These are phyloP conservation scores for Hesperia comma DNA, from an alignment of 2,888 invertebrate genomes.

Conservation along the genomic window DNA sequence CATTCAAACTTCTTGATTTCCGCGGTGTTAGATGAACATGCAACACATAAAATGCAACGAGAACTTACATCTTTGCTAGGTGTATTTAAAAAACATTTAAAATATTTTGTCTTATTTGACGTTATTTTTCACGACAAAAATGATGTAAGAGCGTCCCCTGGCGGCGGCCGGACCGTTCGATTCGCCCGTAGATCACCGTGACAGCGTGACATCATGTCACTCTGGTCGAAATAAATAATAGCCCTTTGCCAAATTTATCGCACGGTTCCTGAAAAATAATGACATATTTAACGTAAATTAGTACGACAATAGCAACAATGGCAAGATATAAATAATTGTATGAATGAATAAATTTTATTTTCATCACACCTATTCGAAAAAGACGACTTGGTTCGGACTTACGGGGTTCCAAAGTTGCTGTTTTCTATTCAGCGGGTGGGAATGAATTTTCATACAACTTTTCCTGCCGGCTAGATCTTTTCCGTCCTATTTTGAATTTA, in stretches of 20 bases:
- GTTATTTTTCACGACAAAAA: constrained; percentile 24
- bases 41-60: too few species aligned
- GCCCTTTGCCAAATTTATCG: constrained; percentile 30
- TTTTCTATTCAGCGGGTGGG: too few species aligned
- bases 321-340: not conserved
- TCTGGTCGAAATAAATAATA: constrained; percentile 34
- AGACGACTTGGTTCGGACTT: too few species aligned
- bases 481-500: too few species aligned
- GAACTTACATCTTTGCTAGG: not conserved
- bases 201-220: constrained; percentile 32
- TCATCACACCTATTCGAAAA: too few species aligned
- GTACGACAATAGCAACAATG: constrained; percentile 8
- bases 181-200: constrained; percentile 36
- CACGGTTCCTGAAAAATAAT: constrained; percentile 26
- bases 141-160: constrained; percentile 25
- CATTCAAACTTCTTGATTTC: too few species aligned
- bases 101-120: constrained; percentile 1
- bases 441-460: too few species aligned
- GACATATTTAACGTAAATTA: constrained; percentile 28
- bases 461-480: too few species aligned
- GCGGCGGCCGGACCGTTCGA: constrained; percentile 1
- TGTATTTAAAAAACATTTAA: constrained; percentile 8
- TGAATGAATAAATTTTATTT: too few species aligned
- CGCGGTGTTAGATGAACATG: too few species aligned
- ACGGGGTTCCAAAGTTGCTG: too few species aligned